Evolutionary conservation across 2,113 vertebrate genomes (phyloP).

Genomic region (Macaca mulatta): DNA sequence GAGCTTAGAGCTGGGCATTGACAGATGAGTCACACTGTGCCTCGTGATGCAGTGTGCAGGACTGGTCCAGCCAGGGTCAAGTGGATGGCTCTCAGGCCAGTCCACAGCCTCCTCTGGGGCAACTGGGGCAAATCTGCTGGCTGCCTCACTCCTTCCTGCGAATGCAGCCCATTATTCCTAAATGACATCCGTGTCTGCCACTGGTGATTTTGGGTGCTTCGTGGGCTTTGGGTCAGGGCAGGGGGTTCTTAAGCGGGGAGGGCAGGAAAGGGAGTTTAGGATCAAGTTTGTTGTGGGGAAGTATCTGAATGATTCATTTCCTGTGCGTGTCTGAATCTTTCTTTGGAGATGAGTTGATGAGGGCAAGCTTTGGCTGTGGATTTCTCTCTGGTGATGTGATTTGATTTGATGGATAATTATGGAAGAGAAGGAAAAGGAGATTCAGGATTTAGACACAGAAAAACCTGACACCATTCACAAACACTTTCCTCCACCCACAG

Average conservation of each 20-base stretch:
- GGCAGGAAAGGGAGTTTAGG: neutral
- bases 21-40: neutral
- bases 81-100: too few relatives aligned
- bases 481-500: neutral
- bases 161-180: neutral
- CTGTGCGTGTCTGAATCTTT: neutral
- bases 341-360: neutral
- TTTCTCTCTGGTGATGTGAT: conserved; percentile 1
- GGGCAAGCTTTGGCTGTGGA: neutral
- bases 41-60: neutral
- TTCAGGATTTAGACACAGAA: neutral
- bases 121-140: too few relatives aligned
- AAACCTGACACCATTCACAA: neutral
- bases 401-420: neutral
- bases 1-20: neutral
- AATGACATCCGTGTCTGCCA: neutral
- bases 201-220: neutral
- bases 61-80: neutral
- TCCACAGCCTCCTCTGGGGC: neutral
- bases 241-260: neutral
- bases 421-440: neutral
- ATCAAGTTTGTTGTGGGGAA: neutral
- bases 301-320: neutral
- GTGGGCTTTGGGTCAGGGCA: neutral
- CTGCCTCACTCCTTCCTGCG: neutral